phyloP scores from a whole-genome alignment of 1,140 invertebrate species.

The Aphidius ervi region DNA sequence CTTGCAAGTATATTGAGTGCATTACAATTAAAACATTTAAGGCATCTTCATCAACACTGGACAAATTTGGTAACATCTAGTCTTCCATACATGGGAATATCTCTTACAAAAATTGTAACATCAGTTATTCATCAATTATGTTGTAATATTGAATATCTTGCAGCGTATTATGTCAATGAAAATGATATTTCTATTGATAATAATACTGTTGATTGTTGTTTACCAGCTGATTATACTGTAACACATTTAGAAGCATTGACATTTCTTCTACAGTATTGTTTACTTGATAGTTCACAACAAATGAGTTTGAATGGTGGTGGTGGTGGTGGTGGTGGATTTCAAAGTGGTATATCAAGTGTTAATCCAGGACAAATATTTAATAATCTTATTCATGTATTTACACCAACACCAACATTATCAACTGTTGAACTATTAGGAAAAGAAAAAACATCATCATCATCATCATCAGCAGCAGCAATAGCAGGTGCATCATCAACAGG shows the following conservation, averaged over 20 bases:
- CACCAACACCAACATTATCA: slow-evolving; percentile 52
- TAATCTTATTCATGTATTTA: slow-evolving; percentile 77
- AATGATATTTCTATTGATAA: slow-evolving; percentile 28
- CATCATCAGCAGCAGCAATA: not conserved
- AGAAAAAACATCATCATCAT: slow-evolving; percentile 13
- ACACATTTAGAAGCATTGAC: slow-evolving; percentile 79
- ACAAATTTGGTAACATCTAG: slow-evolving; percentile 74
- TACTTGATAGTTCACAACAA: slow-evolving; percentile 69
- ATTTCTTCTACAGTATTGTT: slow-evolving; percentile 79
- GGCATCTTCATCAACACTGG: slow-evolving; percentile 77
- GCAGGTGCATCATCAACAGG: too few relatives aligned
- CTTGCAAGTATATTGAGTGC: slow-evolving; percentile 76
- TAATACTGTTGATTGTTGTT: slow-evolving; percentile 45
- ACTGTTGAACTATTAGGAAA: slow-evolving; percentile 32
- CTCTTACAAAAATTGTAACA: slow-evolving; percentile 72
- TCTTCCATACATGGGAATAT: slow-evolving; percentile 68
- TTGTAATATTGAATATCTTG: slow-evolving; percentile 71
- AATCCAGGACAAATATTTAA: slow-evolving; percentile 73
- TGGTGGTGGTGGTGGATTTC: slow-evolving; percentile 34
- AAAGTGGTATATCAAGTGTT: slow-evolving; percentile 51
- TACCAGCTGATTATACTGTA: slow-evolving; percentile 76
- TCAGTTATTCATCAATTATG: slow-evolving; percentile 80
- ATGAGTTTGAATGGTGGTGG: slow-evolving; percentile 52
- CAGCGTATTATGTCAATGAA: slow-evolving; percentile 50
- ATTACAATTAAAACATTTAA: slow-evolving; percentile 61